These are phyloP conservation scores for Dioctria linearis DNA, from an alignment of 2,888 invertebrate species.

Conservation along the genomic window DNA sequence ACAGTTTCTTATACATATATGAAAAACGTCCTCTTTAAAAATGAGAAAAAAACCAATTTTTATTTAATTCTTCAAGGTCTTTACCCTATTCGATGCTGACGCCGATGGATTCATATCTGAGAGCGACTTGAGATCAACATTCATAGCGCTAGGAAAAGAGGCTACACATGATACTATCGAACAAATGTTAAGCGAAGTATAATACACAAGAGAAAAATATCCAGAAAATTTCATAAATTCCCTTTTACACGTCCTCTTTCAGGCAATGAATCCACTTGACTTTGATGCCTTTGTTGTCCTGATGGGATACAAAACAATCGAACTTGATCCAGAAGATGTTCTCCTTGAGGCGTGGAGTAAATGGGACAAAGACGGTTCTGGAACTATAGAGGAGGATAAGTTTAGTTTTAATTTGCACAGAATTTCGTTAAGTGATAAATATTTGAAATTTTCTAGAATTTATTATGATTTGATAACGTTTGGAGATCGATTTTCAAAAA, in stretches of 20 bases:
- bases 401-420: neutral
- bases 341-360: slow-evolving; percentile 76
- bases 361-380: slow-evolving; percentile 77
- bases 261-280: slow-evolving; percentile 74
- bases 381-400: slow-evolving; percentile 77
- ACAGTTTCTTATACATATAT: slow-evolving; percentile 57
- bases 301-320: slow-evolving; percentile 76
- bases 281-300: slow-evolving; percentile 77
- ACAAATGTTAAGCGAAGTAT: slow-evolving; percentile 77
- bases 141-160: slow-evolving; percentile 75
- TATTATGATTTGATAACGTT: slow-evolving; percentile 78
- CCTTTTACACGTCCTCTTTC: slow-evolving; percentile 41
- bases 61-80: slow-evolving; percentile 71
- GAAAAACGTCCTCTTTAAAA: too few species aligned
- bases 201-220: slow-evolving; percentile 53
- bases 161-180: slow-evolving; percentile 74
- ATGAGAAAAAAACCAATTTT: neutral
- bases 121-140: slow-evolving; percentile 76
- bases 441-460: slow-evolving; percentile 71
- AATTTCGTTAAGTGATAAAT: neutral
- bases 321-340: slow-evolving; percentile 78
- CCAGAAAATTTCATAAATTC: neutral
- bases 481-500: slow-evolving; percentile 77
- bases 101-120: slow-evolving; percentile 78
- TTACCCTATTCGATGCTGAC: slow-evolving; percentile 77